A percentile compares a stretch with the other conserved stretches of the same genome.
Conservation (phyloP, 2,888 invertebrate species). For the Rhorus exstirpatorius region DNA sequence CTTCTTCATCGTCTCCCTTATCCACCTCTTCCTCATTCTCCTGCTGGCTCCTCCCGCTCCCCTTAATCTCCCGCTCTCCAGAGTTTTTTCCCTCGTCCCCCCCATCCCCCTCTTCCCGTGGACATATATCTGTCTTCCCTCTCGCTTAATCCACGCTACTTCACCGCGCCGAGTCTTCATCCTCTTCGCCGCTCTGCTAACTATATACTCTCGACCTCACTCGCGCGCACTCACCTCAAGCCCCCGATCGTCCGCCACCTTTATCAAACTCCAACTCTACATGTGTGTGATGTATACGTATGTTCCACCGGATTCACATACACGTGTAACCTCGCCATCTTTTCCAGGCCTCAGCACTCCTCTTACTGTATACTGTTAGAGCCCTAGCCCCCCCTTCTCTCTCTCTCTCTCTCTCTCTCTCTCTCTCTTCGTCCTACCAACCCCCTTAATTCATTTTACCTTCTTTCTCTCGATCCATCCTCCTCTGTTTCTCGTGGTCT, state of each 20-base stretch:
- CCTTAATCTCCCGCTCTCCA: too few relatives aligned
- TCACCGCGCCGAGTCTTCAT: constrained; percentile 62
- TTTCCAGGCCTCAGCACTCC: constrained; percentile 39
- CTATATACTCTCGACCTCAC: constrained; percentile 56
- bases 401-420: constrained; percentile 1
- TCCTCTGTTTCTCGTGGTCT: constrained; percentile 36
- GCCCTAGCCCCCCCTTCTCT: constrained; percentile 73
- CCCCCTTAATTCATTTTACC: constrained; percentile 63
- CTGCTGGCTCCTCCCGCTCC: constrained; percentile 2
- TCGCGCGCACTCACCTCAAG: constrained; percentile 61
- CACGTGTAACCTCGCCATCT: constrained; percentile 9
- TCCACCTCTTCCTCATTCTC: constrained; percentile 53
- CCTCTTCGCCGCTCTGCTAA: constrained; percentile 62
- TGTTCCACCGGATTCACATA: background rate
- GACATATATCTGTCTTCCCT: constrained; percentile 63
- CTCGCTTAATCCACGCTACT: constrained; percentile 64
- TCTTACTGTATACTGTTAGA: constrained; percentile 67
- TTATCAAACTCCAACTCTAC: constrained; percentile 36
- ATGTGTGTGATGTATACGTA: background rate
- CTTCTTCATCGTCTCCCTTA: constrained; percentile 87
- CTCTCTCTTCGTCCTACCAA: constrained; percentile 55
- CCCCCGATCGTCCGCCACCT: constrained; percentile 40
- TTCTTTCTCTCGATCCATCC: constrained; percentile 13
- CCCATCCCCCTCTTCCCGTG: constrained; percentile 59
- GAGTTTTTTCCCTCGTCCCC: constrained; percentile 70